phyloP scores from a whole-genome alignment of 2,888 invertebrate species.

The Napeogenes sylphis region DNA sequence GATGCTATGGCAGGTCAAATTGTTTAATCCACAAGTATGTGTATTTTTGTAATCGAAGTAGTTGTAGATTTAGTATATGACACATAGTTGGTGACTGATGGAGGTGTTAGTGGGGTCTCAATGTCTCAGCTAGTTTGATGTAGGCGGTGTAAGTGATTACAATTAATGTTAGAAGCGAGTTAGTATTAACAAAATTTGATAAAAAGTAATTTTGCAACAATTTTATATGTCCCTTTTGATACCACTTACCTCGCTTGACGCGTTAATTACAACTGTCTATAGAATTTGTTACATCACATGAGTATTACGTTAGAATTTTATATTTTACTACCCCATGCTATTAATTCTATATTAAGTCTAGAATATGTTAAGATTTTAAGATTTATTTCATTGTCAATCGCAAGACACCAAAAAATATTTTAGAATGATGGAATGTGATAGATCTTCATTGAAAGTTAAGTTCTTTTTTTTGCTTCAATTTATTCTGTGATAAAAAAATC shows the following conservation, averaged over 20 bases:
- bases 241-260: conserved; percentile 33
- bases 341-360: conserved; percentile 21
- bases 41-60: conserved; percentile 14
- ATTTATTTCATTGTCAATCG: conserved; percentile 36
- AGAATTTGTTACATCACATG: conserved; percentile 13
- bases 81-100: background rate
- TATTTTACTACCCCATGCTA: conserved; percentile 20
- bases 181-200: conserved; percentile 15
- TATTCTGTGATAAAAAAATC: conserved; percentile 32
- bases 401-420: conserved; percentile 60
- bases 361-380: conserved; percentile 36
- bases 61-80: conserved; percentile 26
- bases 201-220: conserved; percentile 28
- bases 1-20: background rate
- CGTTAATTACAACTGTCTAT: background rate
- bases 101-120: background rate
- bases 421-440: conserved; percentile 57
- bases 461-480: conserved; percentile 22
- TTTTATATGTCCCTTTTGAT: conserved; percentile 32
- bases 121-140: background rate
- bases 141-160: background rate
- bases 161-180: conserved; percentile 7
- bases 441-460: conserved; percentile 26
- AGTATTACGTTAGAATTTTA: conserved; percentile 23
- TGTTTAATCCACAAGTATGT: background rate